Conservation (phyloP, 2,888 invertebrate genomes). For the Limenitis camilla region DNA sequence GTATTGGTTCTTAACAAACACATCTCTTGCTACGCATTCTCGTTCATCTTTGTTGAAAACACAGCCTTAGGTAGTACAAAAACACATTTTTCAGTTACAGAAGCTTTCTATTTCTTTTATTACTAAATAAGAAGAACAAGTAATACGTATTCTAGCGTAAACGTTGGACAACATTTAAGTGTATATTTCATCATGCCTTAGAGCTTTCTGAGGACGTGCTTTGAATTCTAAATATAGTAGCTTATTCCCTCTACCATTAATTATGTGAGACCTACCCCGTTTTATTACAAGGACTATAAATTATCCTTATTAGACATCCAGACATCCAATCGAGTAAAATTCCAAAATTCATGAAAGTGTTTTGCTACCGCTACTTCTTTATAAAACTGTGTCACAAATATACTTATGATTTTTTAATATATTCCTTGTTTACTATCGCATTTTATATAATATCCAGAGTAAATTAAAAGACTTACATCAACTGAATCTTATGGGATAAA, state of each 20-base stretch:
- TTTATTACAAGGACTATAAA: conserved; percentile 12
- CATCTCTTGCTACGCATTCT: too few relatives aligned
- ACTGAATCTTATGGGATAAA: too few relatives aligned
- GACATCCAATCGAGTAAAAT: conserved; percentile 10
- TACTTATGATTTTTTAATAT: too few relatives aligned
- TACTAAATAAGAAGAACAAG: not conserved
- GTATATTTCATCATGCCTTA: conserved; percentile 9
- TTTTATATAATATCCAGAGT: too few relatives aligned
- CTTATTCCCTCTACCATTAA: conserved; percentile 12
- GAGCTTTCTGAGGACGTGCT: conserved; percentile 15
- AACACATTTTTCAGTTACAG: too few relatives aligned
- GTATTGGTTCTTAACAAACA: too few relatives aligned
- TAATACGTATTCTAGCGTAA: not conserved
- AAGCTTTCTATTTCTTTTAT: not conserved
- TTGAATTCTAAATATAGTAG: conserved; percentile 14
- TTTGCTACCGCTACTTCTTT: too few relatives aligned
- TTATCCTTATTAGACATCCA: conserved; percentile 10
- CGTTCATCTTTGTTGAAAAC: too few relatives aligned
- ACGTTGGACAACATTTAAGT: conserved; percentile 7
- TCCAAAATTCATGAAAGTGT: conserved; percentile 4
- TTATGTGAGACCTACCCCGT: conserved; percentile 10
- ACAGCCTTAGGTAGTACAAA: too few relatives aligned
- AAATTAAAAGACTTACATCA: not conserved
- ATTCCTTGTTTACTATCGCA: too few relatives aligned
- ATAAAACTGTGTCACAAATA: too few relatives aligned